phyloP scores from a whole-genome alignment of 2,113 vertebrate species.

The Heptranchias perlo region DNA sequence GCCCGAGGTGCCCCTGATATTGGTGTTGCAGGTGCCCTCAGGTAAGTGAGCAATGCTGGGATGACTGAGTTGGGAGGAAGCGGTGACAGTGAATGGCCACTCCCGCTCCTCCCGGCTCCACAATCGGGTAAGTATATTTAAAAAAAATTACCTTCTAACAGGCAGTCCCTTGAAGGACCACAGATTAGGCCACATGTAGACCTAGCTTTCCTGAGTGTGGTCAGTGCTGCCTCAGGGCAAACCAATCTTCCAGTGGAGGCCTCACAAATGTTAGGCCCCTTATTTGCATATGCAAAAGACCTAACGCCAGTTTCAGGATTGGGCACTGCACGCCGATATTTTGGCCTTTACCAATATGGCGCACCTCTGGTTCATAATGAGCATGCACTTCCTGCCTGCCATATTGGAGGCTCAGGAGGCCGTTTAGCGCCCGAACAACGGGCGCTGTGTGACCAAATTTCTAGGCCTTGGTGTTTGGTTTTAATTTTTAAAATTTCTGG shows the following conservation, averaged over 20 bases:
- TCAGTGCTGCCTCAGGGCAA: not conserved
- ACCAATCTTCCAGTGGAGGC: not conserved
- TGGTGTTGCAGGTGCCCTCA: not conserved
- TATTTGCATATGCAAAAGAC: too few relatives aligned
- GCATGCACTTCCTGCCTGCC: not conserved
- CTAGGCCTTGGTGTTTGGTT: not conserved
- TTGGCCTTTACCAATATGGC: not conserved
- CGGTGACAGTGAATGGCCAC: too few relatives aligned
- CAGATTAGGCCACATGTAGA: not conserved
- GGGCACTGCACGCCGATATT: not conserved
- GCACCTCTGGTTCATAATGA: not conserved
- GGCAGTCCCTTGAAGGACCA: not conserved
- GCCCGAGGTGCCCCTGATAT: not conserved
- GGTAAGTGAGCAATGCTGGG: not conserved
- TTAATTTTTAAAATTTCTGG: not conserved
- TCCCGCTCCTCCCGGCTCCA: too few relatives aligned
- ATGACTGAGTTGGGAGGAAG: not conserved
- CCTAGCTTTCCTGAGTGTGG: not conserved
- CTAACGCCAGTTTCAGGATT: too few relatives aligned
- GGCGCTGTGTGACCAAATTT: not conserved
- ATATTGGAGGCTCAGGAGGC: not conserved
- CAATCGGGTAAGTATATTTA: not conserved
- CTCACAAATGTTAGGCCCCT: not conserved
- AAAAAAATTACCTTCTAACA: not conserved
- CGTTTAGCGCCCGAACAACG: not conserved